These are phyloP conservation scores for Pentamera pediparva DNA, from an alignment of 53 echinoderm and acorn worm species.

Conservation along the genomic window DNA sequence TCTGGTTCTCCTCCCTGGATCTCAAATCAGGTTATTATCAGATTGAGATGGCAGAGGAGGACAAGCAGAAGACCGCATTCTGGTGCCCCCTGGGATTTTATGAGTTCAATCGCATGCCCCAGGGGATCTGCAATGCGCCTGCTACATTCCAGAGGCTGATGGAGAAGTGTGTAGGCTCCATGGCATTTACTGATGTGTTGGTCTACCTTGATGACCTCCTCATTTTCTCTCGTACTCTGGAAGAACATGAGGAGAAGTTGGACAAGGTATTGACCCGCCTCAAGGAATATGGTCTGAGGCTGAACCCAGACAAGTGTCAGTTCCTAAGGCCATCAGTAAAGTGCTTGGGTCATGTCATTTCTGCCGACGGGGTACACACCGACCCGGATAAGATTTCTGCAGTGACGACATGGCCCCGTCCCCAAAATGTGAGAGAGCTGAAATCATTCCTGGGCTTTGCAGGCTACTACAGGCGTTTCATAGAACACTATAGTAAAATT, in stretches of 20 bases:
- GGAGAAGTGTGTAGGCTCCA: constrained; percentile 48
- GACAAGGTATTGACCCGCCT: constrained; percentile 34
- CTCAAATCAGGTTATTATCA: constrained; percentile 66
- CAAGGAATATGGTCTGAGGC: constrained; percentile 41
- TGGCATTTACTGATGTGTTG: constrained; percentile 21
- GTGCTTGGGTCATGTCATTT: constrained; percentile 63
- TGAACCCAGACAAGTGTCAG: constrained; percentile 53
- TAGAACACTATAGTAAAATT: constrained; percentile 40
- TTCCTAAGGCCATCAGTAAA: constrained; percentile 54
- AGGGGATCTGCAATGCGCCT: constrained; percentile 55
- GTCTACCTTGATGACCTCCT: constrained; percentile 48
- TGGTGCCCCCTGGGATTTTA: constrained; percentile 66
- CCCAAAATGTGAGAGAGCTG: constrained; percentile 44
- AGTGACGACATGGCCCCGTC: constrained; percentile 51
- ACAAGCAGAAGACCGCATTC: constrained; percentile 59
- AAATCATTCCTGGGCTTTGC: constrained; percentile 63
- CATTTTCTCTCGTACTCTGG: constrained; percentile 19
- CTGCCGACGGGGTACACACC: constrained; percentile 47
- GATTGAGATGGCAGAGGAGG: constrained; percentile 47
- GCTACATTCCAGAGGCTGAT: constrained; percentile 54
- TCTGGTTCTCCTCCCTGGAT: constrained; percentile 48
- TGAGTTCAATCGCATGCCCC: constrained; percentile 60
- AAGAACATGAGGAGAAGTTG: constrained; percentile 44
- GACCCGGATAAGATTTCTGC: constrained; percentile 51
- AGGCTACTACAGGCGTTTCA: constrained; percentile 63